Evolutionary conservation across 2,888 invertebrate genomes (phyloP).

Genomic region (Polydrusus cervinus): DNA sequence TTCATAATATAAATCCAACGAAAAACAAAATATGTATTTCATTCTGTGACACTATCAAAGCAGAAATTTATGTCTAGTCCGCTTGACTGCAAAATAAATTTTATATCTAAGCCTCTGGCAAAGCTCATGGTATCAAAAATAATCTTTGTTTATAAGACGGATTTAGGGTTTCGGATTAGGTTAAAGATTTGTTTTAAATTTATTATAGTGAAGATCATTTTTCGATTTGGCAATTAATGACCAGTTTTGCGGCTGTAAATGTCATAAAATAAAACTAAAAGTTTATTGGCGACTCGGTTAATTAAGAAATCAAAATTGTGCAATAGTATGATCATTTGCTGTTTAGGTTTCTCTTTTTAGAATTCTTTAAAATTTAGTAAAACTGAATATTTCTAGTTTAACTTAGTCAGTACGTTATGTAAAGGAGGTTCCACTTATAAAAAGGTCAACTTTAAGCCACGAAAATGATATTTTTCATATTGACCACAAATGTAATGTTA

Average conservation of each 20-base stretch:
- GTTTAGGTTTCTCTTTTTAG: too few relatives aligned
- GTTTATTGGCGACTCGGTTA: neutral
- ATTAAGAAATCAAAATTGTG: neutral
- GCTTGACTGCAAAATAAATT: conserved; percentile 50
- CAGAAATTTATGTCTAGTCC: conserved; percentile 3
- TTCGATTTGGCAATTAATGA: conserved; percentile 21
- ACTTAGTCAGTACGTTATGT: too few relatives aligned
- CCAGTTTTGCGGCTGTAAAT: conserved; percentile 23
- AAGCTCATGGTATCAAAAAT: conserved; percentile 62
- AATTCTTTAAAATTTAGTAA: too few relatives aligned
- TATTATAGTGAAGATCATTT: conserved; percentile 27
- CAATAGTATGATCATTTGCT: too few relatives aligned
- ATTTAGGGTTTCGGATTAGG: conserved; percentile 55
- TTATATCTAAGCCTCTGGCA: conserved; percentile 49
- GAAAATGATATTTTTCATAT: too few relatives aligned
- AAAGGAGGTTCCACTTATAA: too few relatives aligned
- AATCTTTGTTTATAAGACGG: conserved; percentile 64
- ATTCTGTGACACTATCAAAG: neutral
- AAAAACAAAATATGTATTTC: too few relatives aligned
- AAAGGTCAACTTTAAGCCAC: too few relatives aligned
- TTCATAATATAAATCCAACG: too few relatives aligned
- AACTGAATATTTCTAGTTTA: too few relatives aligned
- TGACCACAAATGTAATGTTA: too few relatives aligned
- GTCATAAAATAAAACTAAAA: conserved; percentile 17
- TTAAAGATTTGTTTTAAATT: conserved; percentile 35